Evolutionary conservation across 2,113 vertebrate genomes (phyloP), one percentile per base, ranked within the genome.

Genomic region (Mobula birostris): DNA sequence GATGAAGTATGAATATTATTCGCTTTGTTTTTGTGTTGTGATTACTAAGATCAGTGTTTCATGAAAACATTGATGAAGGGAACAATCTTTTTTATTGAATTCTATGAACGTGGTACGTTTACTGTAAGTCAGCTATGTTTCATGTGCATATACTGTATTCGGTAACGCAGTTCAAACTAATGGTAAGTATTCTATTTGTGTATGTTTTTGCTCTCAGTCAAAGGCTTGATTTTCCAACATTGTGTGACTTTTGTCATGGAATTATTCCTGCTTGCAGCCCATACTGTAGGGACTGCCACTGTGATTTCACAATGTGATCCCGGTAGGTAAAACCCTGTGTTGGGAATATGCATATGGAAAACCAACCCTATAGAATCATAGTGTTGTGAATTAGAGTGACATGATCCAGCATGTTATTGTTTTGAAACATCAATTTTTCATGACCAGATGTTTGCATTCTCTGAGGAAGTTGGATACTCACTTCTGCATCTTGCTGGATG

Each of bases 381-480:
- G 61, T 90, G 29, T 90, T 90, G 85, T 90, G 85, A 90, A 68
- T 90, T 90, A 66, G 85, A 90, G 85, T 90, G 85, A 90, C 85
- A 90, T 66, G 85, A 90, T 68, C 85, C 85, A 66, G 29, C 7
- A 66, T 7, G 61, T 66, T 90, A 19, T 66, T 90, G 85, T 90
- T 90, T 88, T 90, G 85, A 90, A 90, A 90, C 61, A 68, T 90
- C 29, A 2, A 90, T 90, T 90, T 85, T 90, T 66, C 61, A 90
- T 90, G 61, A 66, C 61, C 85, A 90, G 61, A 68, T 90, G 85
- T 32, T 90, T 66, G 85, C 61, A 21, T 90, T 66, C 61, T 90
- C 85, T 32, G 61, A 90, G 85, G 61, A 61, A 90, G 61, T 32
- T 90, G 32, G 12, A 90, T 66, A 90, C 15, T 36, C 29, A 90